These are phyloP conservation scores for Thymelicus lineola DNA, from an alignment of 2,888 invertebrate genomes.

Conservation along the genomic window DNA sequence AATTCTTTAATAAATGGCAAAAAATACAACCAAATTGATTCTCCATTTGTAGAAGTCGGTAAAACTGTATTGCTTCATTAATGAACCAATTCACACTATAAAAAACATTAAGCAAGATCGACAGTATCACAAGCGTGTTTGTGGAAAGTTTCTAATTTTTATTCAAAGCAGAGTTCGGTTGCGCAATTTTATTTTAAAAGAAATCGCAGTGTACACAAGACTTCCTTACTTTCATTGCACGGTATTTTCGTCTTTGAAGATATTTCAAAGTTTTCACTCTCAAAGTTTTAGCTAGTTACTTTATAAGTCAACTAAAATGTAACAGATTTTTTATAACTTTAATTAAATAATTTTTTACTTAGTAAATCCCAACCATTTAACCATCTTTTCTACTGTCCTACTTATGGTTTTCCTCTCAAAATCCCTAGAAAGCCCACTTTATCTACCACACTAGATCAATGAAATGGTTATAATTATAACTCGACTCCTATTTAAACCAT, in stretches of 20 bases:
- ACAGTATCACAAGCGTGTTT: conserved; percentile 52
- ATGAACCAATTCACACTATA: conserved; percentile 14
- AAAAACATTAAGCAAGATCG: conserved; percentile 43
- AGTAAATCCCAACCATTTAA: no score
- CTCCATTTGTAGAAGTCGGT: no score
- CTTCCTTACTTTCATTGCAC: conserved; percentile 63
- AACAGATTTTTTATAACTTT: neutral
- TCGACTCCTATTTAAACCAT: no score
- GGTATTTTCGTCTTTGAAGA: conserved; percentile 63
- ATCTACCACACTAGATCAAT: no score
- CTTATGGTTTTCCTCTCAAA: no score
- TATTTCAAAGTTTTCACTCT: conserved; percentile 71
- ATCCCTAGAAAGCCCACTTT: no score
- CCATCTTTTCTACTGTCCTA: no score
- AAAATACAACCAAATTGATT: no score
- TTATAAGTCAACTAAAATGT: conserved; percentile 63
- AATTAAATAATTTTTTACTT: no score
- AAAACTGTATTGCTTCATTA: neutral
- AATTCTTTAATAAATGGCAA: no score
- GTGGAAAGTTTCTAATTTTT: conserved; percentile 58
- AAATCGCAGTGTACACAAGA: conserved; percentile 60
- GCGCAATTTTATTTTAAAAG: conserved; percentile 50
- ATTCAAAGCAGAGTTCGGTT: conserved; percentile 51
- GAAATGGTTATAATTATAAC: no score
- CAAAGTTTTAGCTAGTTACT: conserved; percentile 74